Evolutionary conservation across 2,888 invertebrate genomes (phyloP).

Genomic region (Drosophila leonis): DNA sequence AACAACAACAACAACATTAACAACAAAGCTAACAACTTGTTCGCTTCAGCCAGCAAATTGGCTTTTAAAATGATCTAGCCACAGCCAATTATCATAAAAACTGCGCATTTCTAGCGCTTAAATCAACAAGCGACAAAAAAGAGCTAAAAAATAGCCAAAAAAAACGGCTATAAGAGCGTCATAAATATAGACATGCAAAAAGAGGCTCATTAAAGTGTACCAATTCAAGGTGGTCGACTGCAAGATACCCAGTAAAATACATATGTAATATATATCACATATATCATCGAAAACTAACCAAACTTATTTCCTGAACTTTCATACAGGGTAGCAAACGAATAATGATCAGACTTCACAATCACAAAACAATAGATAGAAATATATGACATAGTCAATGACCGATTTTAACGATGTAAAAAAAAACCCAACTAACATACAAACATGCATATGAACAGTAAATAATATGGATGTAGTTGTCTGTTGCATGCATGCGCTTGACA

Average conservation of each 20-base stretch:
- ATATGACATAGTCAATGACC: background rate
- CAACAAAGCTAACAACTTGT: too few relatives aligned
- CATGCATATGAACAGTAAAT: background rate
- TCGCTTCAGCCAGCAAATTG: conserved; percentile 45
- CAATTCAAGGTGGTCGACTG: background rate
- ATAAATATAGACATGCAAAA: background rate
- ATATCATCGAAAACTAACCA: too few relatives aligned
- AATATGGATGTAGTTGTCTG: too few relatives aligned
- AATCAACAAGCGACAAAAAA: conserved; percentile 5
- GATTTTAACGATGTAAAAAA: background rate
- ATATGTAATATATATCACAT: too few relatives aligned
- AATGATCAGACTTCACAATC: background rate
- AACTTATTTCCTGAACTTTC: background rate
- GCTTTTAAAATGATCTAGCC: conserved; percentile 55
- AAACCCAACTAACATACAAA: background rate
- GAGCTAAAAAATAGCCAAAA: conserved; percentile 1
- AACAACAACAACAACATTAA: conserved; percentile 19
- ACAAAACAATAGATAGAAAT: background rate
- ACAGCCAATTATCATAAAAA: conserved; percentile 56
- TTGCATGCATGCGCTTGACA: background rate
- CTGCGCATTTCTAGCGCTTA: conserved; percentile 48
- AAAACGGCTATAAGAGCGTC: background rate
- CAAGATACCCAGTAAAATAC: background rate
- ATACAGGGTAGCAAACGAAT: background rate
- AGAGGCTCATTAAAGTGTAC: background rate